phyloP scores from a whole-genome alignment of 2,888 invertebrate species.

The Chrysolina oricalcia region DNA sequence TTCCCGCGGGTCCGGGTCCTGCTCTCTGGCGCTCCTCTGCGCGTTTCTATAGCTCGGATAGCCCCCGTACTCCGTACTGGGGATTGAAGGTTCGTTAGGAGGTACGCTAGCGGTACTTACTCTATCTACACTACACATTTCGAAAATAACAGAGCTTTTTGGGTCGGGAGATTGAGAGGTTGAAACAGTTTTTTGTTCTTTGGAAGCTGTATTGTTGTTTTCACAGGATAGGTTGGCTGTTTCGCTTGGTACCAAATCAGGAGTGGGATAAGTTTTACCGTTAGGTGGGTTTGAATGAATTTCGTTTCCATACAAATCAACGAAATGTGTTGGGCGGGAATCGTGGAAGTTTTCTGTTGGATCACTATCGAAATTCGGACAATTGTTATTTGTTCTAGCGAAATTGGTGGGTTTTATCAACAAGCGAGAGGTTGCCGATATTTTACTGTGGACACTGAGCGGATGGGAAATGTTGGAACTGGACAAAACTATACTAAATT shows the following conservation, averaged over 20 bases:
- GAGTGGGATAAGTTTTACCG: background rate
- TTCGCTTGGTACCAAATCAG: background rate
- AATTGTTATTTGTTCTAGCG: background rate
- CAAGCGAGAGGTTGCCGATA: constrained; percentile 25
- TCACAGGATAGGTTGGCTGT: background rate
- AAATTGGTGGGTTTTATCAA: constrained; percentile 39
- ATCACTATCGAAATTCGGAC: background rate
- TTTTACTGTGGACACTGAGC: constrained; percentile 31
- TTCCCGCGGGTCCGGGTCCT: constrained; percentile 63
- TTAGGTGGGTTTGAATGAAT: constrained; percentile 6
- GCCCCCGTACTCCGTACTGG: constrained; percentile 65
- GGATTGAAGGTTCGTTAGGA: constrained; percentile 53
- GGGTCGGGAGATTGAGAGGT: background rate
- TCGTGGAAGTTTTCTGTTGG: constrained; percentile 1
- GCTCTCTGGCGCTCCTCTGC: constrained; percentile 57
- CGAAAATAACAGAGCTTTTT: constrained; percentile 30
- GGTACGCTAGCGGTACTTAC: constrained; percentile 53
- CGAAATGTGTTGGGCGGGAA: constrained; percentile 31
- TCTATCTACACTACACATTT: constrained; percentile 51
- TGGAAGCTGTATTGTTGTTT: background rate
- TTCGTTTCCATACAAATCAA: constrained; percentile 43
- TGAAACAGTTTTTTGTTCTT: background rate
- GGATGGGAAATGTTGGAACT: constrained; percentile 38
- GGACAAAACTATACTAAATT: background rate
- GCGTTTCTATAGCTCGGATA: constrained; percentile 57